Percentiles rank a stretch among this genome's conserved stretches.
Conservation (phyloP, 1,140 invertebrate genomes). For the Ylistrum balloti region DNA sequence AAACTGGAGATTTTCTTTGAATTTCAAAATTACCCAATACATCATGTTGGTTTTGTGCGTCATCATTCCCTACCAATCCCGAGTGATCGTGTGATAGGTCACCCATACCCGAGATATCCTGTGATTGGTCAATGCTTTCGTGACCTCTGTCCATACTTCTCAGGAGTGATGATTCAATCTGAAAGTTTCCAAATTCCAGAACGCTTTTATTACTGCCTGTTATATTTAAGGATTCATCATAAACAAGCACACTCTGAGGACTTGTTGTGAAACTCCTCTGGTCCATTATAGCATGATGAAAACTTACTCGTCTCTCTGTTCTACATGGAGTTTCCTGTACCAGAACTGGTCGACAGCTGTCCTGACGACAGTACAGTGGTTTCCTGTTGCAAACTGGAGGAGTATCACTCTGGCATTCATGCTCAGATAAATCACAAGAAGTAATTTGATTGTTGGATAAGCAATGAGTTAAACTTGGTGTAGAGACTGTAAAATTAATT, state of each 20-base stretch:
- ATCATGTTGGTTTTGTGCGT: background rate
- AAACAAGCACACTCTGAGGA: background rate
- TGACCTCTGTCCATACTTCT: background rate
- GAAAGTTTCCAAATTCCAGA: background rate
- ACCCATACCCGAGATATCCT: background rate
- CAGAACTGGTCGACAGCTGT: background rate
- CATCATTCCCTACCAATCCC: background rate
- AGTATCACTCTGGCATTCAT: background rate
- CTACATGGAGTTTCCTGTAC: background rate
- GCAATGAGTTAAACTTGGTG: background rate
- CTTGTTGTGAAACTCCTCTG: background rate
- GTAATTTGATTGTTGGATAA: background rate
- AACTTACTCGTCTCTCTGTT: background rate
- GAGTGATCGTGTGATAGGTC: background rate
- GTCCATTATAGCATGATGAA: background rate
- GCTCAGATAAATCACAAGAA: background rate
- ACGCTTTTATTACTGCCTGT: background rate
- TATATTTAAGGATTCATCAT: background rate
- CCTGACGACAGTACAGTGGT: background rate
- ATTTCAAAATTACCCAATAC: background rate
- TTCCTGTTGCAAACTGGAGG: background rate
- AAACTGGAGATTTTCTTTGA: background rate
- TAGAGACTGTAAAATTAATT: slow-evolving; percentile 16
- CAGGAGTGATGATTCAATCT: background rate
- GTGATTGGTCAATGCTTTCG: background rate